These are phyloP conservation scores for Brevimyrus niger DNA, from an alignment of 2,113 vertebrate species.

Conservation along the genomic window DNA sequence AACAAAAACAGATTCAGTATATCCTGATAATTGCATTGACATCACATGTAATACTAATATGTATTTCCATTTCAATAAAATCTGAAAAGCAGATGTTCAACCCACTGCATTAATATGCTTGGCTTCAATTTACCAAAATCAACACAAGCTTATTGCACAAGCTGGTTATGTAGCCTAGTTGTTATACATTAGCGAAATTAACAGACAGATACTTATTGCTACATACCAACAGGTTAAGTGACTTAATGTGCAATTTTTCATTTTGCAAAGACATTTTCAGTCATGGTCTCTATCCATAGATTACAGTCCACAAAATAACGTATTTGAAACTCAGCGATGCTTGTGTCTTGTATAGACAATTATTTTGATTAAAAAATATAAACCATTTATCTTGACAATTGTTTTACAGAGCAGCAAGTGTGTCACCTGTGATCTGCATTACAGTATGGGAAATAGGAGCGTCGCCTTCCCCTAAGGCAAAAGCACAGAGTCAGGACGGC, in stretches of 20 bases:
- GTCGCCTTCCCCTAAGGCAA: background rate
- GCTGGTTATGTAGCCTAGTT: background rate
- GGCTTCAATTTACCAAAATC: background rate
- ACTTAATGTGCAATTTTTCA: background rate
- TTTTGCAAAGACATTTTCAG: background rate
- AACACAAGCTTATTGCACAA: background rate
- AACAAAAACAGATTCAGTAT: background rate
- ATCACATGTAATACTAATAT: background rate
- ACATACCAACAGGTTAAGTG: conserved; percentile 9
- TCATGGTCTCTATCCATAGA: background rate
- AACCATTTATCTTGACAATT: background rate
- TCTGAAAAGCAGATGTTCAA: background rate
- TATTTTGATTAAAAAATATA: background rate
- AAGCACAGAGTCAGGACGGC: background rate
- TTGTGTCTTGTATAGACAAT: background rate
- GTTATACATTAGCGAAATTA: background rate
- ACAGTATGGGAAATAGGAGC: background rate
- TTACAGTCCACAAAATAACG: background rate
- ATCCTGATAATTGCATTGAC: background rate
- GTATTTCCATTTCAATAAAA: background rate
- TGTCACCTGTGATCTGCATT: conserved; percentile 54
- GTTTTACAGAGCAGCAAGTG: conserved; percentile 49
- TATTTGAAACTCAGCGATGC: background rate
- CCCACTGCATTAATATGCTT: conserved; percentile 16
- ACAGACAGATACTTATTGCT: background rate